phyloP scores from a whole-genome alignment of 2,888 invertebrate species.

The Nebria brevicollis region DNA sequence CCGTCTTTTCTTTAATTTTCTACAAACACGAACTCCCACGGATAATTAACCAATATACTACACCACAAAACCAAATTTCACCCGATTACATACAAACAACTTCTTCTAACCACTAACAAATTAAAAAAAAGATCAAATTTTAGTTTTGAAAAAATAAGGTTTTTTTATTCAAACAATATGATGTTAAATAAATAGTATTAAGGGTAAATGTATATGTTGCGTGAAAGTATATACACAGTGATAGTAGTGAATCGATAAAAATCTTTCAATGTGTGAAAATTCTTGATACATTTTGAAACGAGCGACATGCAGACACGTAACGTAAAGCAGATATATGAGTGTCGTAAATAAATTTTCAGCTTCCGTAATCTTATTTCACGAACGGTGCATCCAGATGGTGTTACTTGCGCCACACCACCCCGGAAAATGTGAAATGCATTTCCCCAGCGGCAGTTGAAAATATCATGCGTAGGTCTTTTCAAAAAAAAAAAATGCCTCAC shows the following conservation, averaged over 20 bases:
- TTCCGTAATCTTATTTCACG: conserved; percentile 45
- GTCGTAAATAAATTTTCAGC: conserved; percentile 42
- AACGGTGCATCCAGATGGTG: conserved; percentile 53
- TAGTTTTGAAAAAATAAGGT: too few species aligned
- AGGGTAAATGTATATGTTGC: too few species aligned
- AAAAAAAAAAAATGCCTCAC: conserved; percentile 28
- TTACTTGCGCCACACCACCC: conserved; percentile 61
- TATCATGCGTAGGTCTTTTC: conserved; percentile 22
- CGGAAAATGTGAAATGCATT: conserved; percentile 56
- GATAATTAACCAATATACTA: conserved; percentile 21
- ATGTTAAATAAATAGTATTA: too few species aligned
- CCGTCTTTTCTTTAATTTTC: conserved; percentile 30
- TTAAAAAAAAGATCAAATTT: not conserved
- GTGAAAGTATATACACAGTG: too few species aligned
- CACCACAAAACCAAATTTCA: not conserved
- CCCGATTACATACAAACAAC: conserved; percentile 11
- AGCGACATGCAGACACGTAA: not conserved
- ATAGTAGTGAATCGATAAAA: too few species aligned
- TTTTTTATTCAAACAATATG: too few species aligned
- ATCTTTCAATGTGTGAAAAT: not conserved
- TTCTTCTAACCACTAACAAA: not conserved
- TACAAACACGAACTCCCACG: conserved; percentile 25
- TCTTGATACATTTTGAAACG: conserved; percentile 10
- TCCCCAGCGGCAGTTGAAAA: conserved; percentile 18
- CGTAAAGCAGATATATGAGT: conserved; percentile 21